phyloP scores from a whole-genome alignment of 1,140 invertebrate species.

The Apis dorsata region DNA sequence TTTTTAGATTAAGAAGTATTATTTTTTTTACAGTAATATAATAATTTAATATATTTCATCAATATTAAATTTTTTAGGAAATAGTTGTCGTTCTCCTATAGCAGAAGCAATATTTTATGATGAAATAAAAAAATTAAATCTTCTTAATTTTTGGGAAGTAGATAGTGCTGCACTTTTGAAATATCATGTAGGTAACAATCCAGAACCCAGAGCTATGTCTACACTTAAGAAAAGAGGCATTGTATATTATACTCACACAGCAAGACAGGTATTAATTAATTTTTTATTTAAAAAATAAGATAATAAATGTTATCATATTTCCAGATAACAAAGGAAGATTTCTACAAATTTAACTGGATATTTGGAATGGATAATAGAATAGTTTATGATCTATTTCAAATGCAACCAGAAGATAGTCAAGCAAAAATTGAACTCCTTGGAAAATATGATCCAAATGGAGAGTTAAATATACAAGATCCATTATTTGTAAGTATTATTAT shows the following conservation, averaged over 20 bases:
- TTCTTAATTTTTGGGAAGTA: conserved; percentile 87
- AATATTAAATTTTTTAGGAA: conserved; percentile 80
- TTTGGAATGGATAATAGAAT: conserved; percentile 95
- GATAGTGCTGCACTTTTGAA: conserved; percentile 93
- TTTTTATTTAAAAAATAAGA: background rate
- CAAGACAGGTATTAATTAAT: conserved; percentile 84
- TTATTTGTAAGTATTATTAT: conserved; percentile 86
- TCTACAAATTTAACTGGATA: conserved; percentile 90
- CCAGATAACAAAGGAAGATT: conserved; percentile 86
- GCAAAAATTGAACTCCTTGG: conserved; percentile 90
- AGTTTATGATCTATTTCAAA: conserved; percentile 84
- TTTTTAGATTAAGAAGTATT: background rate
- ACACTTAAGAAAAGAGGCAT: conserved; percentile 86
- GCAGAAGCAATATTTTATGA: conserved; percentile 94
- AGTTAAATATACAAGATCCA: conserved; percentile 91
- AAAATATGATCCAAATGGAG: conserved; percentile 89
- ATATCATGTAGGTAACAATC: conserved; percentile 91
- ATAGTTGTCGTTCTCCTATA: conserved; percentile 97
- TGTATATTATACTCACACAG: conserved; percentile 87
- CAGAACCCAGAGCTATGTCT: conserved; percentile 88
- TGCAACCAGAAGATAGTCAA: conserved; percentile 83
- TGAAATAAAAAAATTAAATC: conserved; percentile 83
- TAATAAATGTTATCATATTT: conserved; percentile 65
- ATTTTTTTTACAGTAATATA: background rate
- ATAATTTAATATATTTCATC: background rate